phyloP scores from a whole-genome alignment of 2,113 vertebrate genomes.

The Centrocercus urophasianus region DNA sequence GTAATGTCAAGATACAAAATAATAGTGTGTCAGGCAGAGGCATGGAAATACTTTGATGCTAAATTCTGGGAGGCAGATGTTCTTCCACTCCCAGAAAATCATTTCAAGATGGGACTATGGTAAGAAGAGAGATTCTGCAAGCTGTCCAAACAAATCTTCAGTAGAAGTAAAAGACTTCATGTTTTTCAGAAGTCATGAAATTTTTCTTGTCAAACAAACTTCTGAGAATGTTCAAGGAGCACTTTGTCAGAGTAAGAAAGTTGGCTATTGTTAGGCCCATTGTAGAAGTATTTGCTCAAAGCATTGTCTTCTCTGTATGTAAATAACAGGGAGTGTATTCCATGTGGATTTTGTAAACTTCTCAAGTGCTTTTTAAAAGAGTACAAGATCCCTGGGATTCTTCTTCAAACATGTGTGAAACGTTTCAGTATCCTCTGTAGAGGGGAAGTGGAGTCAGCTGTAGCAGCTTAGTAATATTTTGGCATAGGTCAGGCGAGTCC shows the following conservation, averaged over 20 bases:
- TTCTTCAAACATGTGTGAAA: conserved; percentile 57
- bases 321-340: conserved; percentile 40
- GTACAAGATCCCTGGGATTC: conserved; percentile 19
- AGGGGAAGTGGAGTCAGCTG: conserved; percentile 45
- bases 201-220: neutral
- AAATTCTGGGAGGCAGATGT: conserved; percentile 58
- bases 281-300: conserved; percentile 26
- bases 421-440: conserved; percentile 42
- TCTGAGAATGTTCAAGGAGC: neutral
- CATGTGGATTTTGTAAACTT: conserved; percentile 63
- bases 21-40: conserved; percentile 32
- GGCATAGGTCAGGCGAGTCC: conserved; percentile 42
- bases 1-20: conserved; percentile 49
- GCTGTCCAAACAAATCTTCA: neutral
- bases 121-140: neutral
- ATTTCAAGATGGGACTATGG: conserved; percentile 27
- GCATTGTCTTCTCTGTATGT: conserved; percentile 54
- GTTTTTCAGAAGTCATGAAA: neutral
- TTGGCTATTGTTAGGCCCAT: conserved; percentile 17
- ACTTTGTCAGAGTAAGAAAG: conserved; percentile 10
- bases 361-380: conserved; percentile 55
- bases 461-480: conserved; percentile 44
- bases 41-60: conserved; percentile 43
- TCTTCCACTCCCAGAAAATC: neutral
- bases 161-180: neutral